phyloP scores from a whole-genome alignment of 2,797 vertebrate genomes.

The Neostethus bicornis region DNA sequence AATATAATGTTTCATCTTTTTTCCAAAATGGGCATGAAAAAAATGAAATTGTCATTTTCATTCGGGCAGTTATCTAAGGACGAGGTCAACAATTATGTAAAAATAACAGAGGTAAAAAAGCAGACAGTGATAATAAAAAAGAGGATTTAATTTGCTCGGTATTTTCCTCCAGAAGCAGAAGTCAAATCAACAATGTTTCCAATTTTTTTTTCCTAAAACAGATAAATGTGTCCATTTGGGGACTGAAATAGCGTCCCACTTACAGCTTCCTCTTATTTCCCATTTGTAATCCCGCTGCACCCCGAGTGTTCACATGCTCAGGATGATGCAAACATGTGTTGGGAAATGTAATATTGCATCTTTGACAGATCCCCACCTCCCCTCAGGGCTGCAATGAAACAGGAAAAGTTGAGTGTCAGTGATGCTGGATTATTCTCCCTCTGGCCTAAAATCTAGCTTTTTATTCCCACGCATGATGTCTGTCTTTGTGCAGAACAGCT shows the following conservation, averaged over 20 bases:
- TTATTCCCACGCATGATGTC: neutral
- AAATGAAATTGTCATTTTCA: too few species aligned
- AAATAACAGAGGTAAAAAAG: neutral
- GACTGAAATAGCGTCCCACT: constrained; percentile 31
- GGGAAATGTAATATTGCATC: constrained; percentile 44
- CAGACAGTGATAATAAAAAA: neutral
- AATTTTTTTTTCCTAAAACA: neutral
- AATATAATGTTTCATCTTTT: neutral
- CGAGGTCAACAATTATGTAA: too few species aligned
- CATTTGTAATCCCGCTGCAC: constrained; percentile 54
- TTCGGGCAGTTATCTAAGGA: too few species aligned
- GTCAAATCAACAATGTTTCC: constrained; percentile 2
- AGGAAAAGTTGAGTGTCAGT: constrained; percentile 5
- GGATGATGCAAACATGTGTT: constrained; percentile 48
- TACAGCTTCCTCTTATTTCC: constrained; percentile 47
- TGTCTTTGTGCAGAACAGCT: constrained; percentile 10
- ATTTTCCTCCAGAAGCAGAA: constrained; percentile 6
- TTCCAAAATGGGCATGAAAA: neutral
- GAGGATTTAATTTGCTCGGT: neutral
- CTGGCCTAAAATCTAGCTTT: neutral
- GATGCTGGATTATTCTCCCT: constrained; percentile 10
- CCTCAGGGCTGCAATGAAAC: constrained; percentile 14
- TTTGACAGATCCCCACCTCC: constrained; percentile 25
- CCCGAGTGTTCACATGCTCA: constrained; percentile 23
- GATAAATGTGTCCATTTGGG: constrained; percentile 22